Evolutionary conservation across 2,888 invertebrate species (phyloP).

Genomic region (Drosophila prostipennis): DNA sequence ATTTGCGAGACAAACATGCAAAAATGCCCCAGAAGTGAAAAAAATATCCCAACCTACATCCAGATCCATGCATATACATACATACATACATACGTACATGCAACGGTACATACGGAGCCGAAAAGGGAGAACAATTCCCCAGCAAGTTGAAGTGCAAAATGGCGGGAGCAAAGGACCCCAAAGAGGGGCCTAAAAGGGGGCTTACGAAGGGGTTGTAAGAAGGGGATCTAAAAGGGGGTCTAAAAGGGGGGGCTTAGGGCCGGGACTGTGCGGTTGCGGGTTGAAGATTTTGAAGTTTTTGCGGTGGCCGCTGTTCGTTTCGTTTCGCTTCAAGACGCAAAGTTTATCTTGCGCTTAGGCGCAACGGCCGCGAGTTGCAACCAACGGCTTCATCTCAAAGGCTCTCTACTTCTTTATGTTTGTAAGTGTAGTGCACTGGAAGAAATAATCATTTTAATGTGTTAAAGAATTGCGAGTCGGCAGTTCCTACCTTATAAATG

Average conservation of each 20-base stretch:
- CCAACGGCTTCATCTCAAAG: slow-evolving; percentile 54
- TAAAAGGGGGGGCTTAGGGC: not conserved
- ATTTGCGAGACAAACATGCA: slow-evolving; percentile 78
- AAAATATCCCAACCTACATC: slow-evolving; percentile 58
- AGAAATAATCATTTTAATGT: not conserved
- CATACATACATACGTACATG: not conserved
- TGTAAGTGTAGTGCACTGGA: slow-evolving; percentile 4
- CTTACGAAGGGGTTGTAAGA: not conserved
- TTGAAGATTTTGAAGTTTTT: slow-evolving; percentile 43
- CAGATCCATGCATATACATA: slow-evolving; percentile 30
- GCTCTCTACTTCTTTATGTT: slow-evolving; percentile 14
- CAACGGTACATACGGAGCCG: slow-evolving; percentile 43
- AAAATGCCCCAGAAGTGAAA: slow-evolving; percentile 65
- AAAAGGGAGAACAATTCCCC: slow-evolving; percentile 65
- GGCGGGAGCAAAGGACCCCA: slow-evolving; percentile 48
- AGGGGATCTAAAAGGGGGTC: not conserved
- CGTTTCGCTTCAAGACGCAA: slow-evolving; percentile 67
- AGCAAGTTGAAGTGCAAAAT: slow-evolving; percentile 68
- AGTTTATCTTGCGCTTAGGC: slow-evolving; percentile 70
- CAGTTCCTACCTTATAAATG: no score
- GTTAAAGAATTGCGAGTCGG: not conserved
- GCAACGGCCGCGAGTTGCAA: slow-evolving; percentile 49
- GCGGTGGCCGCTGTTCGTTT: slow-evolving; percentile 42
- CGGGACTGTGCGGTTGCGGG: slow-evolving; percentile 16
- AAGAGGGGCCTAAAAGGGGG: slow-evolving; percentile 12